A percentile compares a stretch with the other conserved stretches of the same genome.
These are phyloP conservation scores for Hypsibius dujardini DNA, from an alignment of 1,140 invertebrate species.

Conservation along the genomic window DNA sequence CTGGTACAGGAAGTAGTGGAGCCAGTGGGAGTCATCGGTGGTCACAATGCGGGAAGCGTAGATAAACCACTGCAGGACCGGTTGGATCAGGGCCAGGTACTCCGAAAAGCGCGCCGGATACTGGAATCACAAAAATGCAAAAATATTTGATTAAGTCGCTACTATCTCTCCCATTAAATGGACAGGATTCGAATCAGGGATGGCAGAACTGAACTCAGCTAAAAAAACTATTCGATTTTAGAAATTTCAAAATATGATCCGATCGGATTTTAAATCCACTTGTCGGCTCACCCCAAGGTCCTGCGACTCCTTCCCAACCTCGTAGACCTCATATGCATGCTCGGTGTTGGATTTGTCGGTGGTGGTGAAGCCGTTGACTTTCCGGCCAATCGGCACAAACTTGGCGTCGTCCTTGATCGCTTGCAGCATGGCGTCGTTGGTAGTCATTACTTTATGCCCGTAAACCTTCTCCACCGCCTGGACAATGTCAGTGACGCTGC, in stretches of 20 bases:
- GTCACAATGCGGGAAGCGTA: background rate
- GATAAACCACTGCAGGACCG: background rate
- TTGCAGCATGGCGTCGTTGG: background rate
- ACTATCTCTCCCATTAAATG: no score
- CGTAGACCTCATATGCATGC: no score
- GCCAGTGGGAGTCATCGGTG: background rate
- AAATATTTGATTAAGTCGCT: no score
- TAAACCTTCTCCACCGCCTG: background rate
- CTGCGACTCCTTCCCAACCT: background rate
- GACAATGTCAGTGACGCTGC: background rate
- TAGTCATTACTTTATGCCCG: background rate
- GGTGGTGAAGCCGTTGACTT: no score
- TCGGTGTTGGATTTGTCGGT: no score
- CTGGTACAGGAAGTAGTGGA: conserved; percentile 1
- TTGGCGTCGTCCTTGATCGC: background rate
- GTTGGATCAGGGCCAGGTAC: background rate
- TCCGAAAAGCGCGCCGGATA: background rate
- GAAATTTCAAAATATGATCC: no score
- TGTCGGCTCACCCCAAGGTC: background rate
- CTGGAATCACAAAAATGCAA: no score
- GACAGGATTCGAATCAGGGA: no score
- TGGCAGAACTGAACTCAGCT: no score
- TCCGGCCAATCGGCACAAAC: background rate
- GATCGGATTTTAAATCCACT: background rate
- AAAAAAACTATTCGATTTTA: no score